These are phyloP conservation scores for Sabatieria punctata DNA, from an alignment of 2,888 invertebrate genomes.

Conservation along the genomic window DNA sequence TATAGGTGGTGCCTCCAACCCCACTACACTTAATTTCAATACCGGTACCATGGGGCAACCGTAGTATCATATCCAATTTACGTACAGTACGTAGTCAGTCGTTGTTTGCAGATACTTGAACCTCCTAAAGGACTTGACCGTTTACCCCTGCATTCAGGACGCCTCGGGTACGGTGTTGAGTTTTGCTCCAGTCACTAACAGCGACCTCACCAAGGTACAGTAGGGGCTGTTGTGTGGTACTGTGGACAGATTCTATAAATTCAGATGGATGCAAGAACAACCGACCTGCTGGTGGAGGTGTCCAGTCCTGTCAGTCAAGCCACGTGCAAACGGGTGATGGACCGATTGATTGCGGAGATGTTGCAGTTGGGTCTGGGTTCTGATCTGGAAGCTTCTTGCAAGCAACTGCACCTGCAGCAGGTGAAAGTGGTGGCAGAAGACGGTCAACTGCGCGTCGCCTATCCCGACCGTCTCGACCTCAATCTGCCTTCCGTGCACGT, in stretches of 20 bases:
- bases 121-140: conserved; percentile 52
- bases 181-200: conserved; percentile 69
- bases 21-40: no score
- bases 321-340: not conserved
- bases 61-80: no score
- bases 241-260: no score
- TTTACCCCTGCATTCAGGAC: conserved; percentile 55
- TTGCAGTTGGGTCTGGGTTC: not conserved
- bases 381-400: no score
- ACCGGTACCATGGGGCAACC: no score
- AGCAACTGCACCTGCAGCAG: no score
- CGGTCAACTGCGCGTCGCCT: not conserved
- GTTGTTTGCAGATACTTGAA: conserved; percentile 46
- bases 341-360: not conserved
- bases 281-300: not conserved
- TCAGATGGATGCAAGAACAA: not conserved
- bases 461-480: not conserved
- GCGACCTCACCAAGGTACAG: conserved; percentile 55
- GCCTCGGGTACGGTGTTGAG: conserved; percentile 51
- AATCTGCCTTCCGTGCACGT: no score
- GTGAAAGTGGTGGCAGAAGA: not conserved
- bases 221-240: no score
- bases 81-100: no score
- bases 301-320: not conserved
- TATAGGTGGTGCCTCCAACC: no score